Evolutionary conservation across 2,888 invertebrate species (phyloP), one percentile per base, ranked within the genome.

Genomic region (Aphrophora alni): DNA sequence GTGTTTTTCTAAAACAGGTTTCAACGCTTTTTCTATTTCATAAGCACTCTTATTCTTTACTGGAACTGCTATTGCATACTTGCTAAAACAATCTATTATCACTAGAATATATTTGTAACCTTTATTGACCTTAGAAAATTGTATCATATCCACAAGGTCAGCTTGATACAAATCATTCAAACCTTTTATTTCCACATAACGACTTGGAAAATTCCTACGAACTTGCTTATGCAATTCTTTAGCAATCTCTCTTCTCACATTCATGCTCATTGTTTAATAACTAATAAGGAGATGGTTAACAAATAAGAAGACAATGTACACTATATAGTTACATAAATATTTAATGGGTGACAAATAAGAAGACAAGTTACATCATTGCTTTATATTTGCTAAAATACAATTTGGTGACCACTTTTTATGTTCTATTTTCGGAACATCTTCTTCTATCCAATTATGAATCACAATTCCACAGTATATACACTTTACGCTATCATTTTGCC

Each of bases 71-170:
- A n/a, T 28, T 27, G 70, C 77, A 14, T 38, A 28, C 69, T 77
- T 77, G 17, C n/a, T 38, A 14, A 77, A 71, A 76, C 27, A 78
- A 69, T 73, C 25, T n/a, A 78, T 74, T 14, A 74, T 28, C 2
- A 38, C 59, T 28, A 73, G 0, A 17, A 68, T 74, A 17, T 59
- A 74, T n/a, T 59, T 78, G 28, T 44, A 78, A 59, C 51, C 28
- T 5, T 78, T 72, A 27, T 78, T 78, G 0, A 10, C 4, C 17
- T 74, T 73, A 24, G 73, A 5, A 21, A 59, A 71, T 12, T 74
- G 75, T 10, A 74, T 51, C 72, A 82, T 74, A 21, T 80, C 80
- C 10, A 82, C 81, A 14, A 82, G 33, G 25, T 81, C 82, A 26
- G 79, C 76, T 44, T 82, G 72, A 27, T 70, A 82, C 0, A 81